Percentiles rank a stretch among this genome's conserved stretches.
Conservation (phyloP, 2,888 invertebrate genomes). For the Stictocephala bisonia region DNA sequence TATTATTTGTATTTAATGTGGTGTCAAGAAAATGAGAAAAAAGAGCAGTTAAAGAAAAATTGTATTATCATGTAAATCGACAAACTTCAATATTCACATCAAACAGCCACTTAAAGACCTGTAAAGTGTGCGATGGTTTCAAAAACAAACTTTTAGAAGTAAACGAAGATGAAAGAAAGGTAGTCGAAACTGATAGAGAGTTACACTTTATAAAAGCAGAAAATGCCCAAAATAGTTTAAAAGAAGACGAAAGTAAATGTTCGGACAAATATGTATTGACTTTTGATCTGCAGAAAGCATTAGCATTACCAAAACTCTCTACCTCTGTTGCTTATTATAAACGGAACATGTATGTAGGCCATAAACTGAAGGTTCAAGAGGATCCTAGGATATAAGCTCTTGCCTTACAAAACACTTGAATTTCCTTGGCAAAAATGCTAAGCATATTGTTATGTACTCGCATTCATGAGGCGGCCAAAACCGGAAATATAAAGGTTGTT, state of each 20-base stretch:
- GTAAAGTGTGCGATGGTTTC: conserved; percentile 17
- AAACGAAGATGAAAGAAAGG: conserved; percentile 35
- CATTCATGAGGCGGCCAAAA: too few species aligned
- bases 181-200: conserved; percentile 27
- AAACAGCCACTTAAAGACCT: conserved; percentile 40
- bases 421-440: conserved; percentile 35
- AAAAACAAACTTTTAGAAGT: conserved; percentile 18
- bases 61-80: conserved; percentile 45
- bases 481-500: too few species aligned
- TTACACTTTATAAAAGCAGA: too few species aligned
- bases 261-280: conserved; percentile 41
- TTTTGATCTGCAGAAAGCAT: too few species aligned
- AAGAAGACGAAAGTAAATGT: conserved; percentile 17
- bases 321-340: conserved; percentile 34
- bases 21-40: conserved; percentile 34
- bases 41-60: conserved; percentile 39
- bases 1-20: conserved; percentile 32
- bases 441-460: conserved; percentile 47
- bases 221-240: too few species aligned
- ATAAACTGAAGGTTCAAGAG: too few species aligned
- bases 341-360: conserved; percentile 39
- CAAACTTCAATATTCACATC: conserved; percentile 41
- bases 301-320: too few species aligned
- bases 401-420: too few species aligned
- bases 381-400: too few species aligned